phyloP scores from a whole-genome alignment of 2,888 invertebrate genomes.

The Neoascia interrupta region DNA sequence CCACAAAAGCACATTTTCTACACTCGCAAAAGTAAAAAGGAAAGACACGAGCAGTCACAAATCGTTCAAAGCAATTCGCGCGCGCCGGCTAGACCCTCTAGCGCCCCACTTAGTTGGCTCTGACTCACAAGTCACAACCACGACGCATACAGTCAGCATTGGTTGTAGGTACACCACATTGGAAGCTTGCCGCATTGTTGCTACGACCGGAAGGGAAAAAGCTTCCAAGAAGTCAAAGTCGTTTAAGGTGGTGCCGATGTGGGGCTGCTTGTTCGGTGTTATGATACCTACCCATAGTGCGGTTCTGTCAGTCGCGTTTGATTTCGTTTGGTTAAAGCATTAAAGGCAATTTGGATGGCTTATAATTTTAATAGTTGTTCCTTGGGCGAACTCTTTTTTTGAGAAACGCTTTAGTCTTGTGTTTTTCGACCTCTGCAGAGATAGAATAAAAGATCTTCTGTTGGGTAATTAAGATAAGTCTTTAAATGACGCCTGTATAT shows the following conservation, averaged over 20 bases:
- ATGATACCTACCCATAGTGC: no score
- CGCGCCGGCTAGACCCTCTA: conserved; percentile 14
- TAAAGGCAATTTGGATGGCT: no score
- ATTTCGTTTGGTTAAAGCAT: no score
- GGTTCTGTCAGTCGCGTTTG: no score
- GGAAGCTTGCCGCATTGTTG: conserved; percentile 16
- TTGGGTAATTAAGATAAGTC: conserved; percentile 10
- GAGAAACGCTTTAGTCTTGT: conserved; percentile 31
- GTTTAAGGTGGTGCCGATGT: not conserved
- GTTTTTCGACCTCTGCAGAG: conserved; percentile 5
- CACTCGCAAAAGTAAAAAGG: conserved; percentile 45
- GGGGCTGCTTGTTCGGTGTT: no score
- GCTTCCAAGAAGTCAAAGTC: conserved; percentile 50
- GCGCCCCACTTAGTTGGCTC: conserved; percentile 10
- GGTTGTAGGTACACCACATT: conserved; percentile 9
- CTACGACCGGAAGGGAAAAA: conserved; percentile 56
- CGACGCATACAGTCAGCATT: conserved; percentile 15
- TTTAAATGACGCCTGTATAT: not conserved
- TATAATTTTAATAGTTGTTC: no score
- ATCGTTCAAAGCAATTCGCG: conserved; percentile 52
- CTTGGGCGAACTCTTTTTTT: no score
- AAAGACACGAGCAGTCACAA: conserved; percentile 58
- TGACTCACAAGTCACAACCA: conserved; percentile 47
- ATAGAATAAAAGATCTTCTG: conserved; percentile 24
- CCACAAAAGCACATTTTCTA: no score